Evolutionary conservation across 2,888 invertebrate genomes (phyloP).

Genomic region (Thysanoteuthis rhombus): DNA sequence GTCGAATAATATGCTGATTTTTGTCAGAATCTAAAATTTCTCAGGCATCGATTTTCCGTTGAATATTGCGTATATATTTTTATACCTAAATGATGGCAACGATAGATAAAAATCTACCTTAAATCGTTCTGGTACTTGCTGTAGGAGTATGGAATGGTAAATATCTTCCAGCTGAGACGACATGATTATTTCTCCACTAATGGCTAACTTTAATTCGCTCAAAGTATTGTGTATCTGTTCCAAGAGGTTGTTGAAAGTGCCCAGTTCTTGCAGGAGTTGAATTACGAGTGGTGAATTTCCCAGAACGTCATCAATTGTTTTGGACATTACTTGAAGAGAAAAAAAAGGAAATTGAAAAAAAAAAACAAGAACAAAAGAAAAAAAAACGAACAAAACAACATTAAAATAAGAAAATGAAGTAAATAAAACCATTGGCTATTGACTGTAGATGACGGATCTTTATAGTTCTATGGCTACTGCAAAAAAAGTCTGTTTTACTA

Average conservation of each 20-base stretch:
- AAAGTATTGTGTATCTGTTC: slow-evolving; percentile 58
- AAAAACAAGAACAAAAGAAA: background rate
- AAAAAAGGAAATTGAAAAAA: background rate
- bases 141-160: slow-evolving; percentile 61
- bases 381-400: background rate
- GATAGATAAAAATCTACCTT: slow-evolving; percentile 47
- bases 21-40: no score
- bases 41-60: no score
- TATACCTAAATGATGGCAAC: no score
- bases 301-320: slow-evolving; percentile 44
- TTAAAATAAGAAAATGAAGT: no score
- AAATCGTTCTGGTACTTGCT: slow-evolving; percentile 64
- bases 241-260: slow-evolving; percentile 64
- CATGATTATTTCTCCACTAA: slow-evolving; percentile 67
- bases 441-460: no score
- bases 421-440: no score
- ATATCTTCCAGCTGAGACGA: slow-evolving; percentile 65
- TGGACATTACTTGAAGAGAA: background rate
- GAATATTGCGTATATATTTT: no score
- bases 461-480: no score
- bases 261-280: slow-evolving; percentile 66
- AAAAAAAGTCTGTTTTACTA: no score
- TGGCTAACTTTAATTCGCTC: slow-evolving; percentile 54
- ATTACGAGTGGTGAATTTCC: slow-evolving; percentile 65
- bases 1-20: no score